phyloP scores from a whole-genome alignment of 2,888 invertebrate genomes.

The Idaea straminata region DNA sequence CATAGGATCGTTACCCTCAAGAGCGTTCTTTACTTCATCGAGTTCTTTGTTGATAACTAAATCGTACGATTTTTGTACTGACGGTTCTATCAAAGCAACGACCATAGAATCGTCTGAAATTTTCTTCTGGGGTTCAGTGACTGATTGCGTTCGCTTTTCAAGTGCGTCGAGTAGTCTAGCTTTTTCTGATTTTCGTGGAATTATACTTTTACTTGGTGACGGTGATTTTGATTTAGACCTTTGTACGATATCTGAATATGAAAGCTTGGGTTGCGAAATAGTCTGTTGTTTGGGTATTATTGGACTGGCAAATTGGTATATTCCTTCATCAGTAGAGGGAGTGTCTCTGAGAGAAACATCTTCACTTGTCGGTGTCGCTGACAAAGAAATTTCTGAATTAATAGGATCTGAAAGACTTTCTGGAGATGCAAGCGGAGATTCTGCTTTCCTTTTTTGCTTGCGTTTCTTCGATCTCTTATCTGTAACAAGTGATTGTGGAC shows the following conservation, averaged over 20 bases:
- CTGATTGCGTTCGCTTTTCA: conserved; percentile 63
- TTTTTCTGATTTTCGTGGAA: conserved; percentile 55
- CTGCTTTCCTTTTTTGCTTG: conserved; percentile 64
- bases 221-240: conserved; percentile 75
- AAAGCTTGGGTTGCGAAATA: conserved; percentile 48
- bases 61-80: conserved; percentile 67
- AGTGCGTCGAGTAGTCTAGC: conserved; percentile 58
- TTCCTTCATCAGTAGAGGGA: conserved; percentile 73
- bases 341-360: conserved; percentile 63
- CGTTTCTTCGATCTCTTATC: conserved; percentile 68
- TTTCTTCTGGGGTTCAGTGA: conserved; percentile 46
- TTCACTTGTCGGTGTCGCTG: conserved; percentile 69
- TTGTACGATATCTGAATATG: conserved; percentile 75
- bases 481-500: conserved; percentile 48
- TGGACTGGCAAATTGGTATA: conserved; percentile 64
- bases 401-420: conserved; percentile 75
- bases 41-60: conserved; percentile 82
- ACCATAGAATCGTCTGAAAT: conserved; percentile 54
- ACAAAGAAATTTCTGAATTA: conserved; percentile 70
- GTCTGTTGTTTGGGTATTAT: conserved; percentile 41
- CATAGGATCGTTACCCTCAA: conserved; percentile 77
- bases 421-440: conserved; percentile 59
- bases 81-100: conserved; percentile 61
- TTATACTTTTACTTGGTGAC: conserved; percentile 60
- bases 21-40: conserved; percentile 78